Base-by-base conservation (phyloP, 1,140 invertebrate species). In the Trichonephila clavata region DNA sequence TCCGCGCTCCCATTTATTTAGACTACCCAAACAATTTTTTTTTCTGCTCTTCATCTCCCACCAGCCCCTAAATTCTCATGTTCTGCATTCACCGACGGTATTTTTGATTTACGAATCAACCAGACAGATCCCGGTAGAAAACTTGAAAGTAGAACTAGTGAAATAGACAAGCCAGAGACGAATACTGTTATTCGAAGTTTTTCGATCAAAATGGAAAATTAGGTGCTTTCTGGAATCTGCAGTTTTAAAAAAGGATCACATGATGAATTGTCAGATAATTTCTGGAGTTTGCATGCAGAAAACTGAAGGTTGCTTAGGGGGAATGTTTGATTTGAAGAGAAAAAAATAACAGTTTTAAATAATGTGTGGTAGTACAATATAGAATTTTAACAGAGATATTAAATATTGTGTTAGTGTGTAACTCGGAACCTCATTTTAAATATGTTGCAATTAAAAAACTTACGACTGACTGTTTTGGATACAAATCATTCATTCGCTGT, bases 1-100 rank as follows among this genome's bases (percentile, higher is more conserved):
- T 60, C 90, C 13, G 60, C 57, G 32, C 90, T 91, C 65, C 80
- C 60, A 91, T 91, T 91, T 91, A 84, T 84, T 83, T 91, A 84
- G 81, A 63, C 91, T 92, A 71, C 83, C 83, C 91, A 92, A 92
- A 92, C 63, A 92, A 20, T 59, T 92, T 92, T 92, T 92, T 71
- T 86, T 60, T 0, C 39, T 63, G 59, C 21, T 63, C 60, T 91
- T 81, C 60, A 18, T 63, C 60, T 91, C 60, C 60, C 7, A 61
- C 60, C 39, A 24, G 71, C 13, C 60, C 39, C 68, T 24, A 90
- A 90, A 90, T 80, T 77, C 63, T 77, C 88, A 77, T 90, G 68
- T 60, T 83, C 59, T 91, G 59, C 27, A 63, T 91, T 63, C 24
- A 61, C 32, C 20, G 81, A 57, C 81, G 81, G 43, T 83, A 83